Percentiles rank a stretch among this genome's conserved stretches.
These are phyloP conservation scores for Pristionchus arcanus DNA, from an alignment of 2,888 invertebrate genomes.

Conservation along the genomic window DNA sequence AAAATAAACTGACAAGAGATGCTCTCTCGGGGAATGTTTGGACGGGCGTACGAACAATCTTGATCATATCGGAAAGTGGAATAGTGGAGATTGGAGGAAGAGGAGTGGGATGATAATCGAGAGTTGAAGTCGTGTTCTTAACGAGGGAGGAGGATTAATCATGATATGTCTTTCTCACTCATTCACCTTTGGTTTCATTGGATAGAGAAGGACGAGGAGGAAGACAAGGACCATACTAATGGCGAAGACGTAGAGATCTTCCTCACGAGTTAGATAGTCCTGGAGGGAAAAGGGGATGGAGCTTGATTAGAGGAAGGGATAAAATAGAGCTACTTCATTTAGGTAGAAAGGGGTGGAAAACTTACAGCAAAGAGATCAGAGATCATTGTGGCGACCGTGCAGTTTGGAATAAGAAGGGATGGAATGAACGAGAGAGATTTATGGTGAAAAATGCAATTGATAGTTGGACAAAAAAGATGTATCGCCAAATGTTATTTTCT, in stretches of 20 bases:
- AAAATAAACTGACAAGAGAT: neutral
- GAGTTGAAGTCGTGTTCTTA: neutral
- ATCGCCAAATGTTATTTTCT: neutral
- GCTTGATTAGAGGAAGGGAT: neutral
- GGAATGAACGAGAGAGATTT: neutral
- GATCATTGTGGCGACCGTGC: conserved; percentile 34
- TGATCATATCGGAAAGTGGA: conserved; percentile 23
- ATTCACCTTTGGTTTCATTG: conserved; percentile 36
- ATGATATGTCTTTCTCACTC: neutral
- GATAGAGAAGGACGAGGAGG: conserved; percentile 31
- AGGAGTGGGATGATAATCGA: conserved; percentile 28
- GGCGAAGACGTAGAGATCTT: neutral
- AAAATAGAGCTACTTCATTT: too few species aligned
- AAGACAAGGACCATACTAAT: conserved; percentile 32
- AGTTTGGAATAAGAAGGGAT: neutral
- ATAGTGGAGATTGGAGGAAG: conserved; percentile 36
- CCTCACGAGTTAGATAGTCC: neutral
- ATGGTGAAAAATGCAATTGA: neutral
- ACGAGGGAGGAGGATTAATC: neutral
- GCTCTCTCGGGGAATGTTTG: conserved; percentile 14
- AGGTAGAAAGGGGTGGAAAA: neutral
- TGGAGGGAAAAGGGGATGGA: neutral
- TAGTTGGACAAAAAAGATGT: neutral
- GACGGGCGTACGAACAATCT: conserved; percentile 22
- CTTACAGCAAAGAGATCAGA: neutral